These are phyloP conservation scores for Reticulitermes speratus DNA, from an alignment of 1,140 invertebrate species.

Conservation along the genomic window DNA sequence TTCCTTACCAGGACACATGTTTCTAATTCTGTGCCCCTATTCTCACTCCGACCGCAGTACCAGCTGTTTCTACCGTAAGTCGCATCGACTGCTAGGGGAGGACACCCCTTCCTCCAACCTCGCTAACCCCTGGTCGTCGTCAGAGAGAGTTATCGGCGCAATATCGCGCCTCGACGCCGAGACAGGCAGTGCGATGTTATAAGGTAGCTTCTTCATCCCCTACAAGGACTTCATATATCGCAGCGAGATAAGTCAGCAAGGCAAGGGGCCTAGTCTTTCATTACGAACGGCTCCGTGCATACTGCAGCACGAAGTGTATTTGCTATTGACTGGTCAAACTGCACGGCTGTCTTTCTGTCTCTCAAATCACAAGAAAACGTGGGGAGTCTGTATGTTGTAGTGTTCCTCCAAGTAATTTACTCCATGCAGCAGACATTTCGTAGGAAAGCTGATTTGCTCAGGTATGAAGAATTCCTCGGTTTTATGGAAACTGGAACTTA, in stretches of 20 bases:
- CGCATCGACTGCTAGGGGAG: neutral
- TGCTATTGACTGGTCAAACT: neutral
- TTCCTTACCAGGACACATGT: neutral
- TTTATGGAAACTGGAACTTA: too few relatives aligned
- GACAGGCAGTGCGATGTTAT: neutral
- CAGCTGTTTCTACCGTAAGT: neutral
- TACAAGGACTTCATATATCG: neutral
- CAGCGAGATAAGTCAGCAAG: conserved; percentile 3
- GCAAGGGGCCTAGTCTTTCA: neutral
- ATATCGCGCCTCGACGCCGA: neutral
- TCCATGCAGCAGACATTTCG: too few relatives aligned
- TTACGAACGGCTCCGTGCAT: neutral
- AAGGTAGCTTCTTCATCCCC: conserved; percentile 1
- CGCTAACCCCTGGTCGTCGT: neutral
- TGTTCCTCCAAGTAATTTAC: neutral
- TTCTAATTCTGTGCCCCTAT: neutral
- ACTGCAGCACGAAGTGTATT: neutral
- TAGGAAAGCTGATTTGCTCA: too few relatives aligned
- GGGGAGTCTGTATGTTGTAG: neutral
- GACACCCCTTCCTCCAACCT: neutral
- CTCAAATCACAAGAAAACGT: too few relatives aligned
- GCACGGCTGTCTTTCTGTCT: neutral
- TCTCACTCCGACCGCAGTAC: neutral
- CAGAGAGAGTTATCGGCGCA: conserved; percentile 3
- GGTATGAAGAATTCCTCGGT: too few relatives aligned